Base-by-base conservation (phyloP, 2,888 invertebrate genomes). In the Eubasilissa splendida region DNA sequence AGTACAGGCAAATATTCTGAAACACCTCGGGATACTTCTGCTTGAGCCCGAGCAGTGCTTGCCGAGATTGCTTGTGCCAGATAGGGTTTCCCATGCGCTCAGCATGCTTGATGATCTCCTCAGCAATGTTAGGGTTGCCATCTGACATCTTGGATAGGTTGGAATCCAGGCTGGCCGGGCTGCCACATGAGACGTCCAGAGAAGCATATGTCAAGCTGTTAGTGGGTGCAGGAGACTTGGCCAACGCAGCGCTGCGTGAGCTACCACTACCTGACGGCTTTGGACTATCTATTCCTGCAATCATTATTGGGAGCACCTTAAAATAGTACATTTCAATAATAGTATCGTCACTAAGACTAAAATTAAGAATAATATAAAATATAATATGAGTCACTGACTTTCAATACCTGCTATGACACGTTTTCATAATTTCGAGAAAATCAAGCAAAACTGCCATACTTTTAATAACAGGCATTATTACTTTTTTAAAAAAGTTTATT, bases 1-100 rank as follows among this genome's bases (percentile, higher is more conserved):
- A 97, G 89, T 97, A 99, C 22, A 98, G 92, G 88, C 99, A 99
- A 81, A 96, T 91, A 86, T 97, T 96, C 88, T 96, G 93, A 88
- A 95, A 95, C 83, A 93, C 90, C 54, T 93, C 91, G 3, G 95
- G 94, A 87, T 94, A 92, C 58, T 92, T 92, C 86, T 95, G 95
- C 85, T 95, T 95, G 80, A 94, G 88, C 82, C 94, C 92, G 14
- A 98, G 91, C 83, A 98, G 90, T 22, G 94, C 93, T 86, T 96
- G 95, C 85, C 96, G 96, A 60, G 96, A 95, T 87, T 95, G 93
- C 84, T 95, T 95, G 84, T 93, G 93, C 86, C 94, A 94, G 11
- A 96, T 93, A 65, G 96, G 96, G 88, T 96, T 96, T 56, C 95
- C 93, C 86, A 96, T 89, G 83, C 94, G 93, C 85, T 94, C 93